Percentiles rank a stretch among this genome's conserved stretches.
Conservation (phyloP, 2,797 vertebrate genomes). For the Clarias platycephalus region DNA sequence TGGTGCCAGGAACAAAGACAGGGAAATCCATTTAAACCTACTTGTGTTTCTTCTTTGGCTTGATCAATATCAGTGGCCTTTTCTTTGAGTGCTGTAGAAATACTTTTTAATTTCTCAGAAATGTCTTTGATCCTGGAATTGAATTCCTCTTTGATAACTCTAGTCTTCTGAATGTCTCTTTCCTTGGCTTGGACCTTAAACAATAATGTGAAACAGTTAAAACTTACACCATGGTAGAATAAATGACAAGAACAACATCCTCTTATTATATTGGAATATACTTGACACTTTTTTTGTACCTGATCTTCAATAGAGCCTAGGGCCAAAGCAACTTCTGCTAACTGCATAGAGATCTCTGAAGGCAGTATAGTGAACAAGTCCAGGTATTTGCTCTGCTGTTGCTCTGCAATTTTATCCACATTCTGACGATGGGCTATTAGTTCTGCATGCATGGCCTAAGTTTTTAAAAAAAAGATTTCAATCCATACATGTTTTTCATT, state of each 20-base stretch:
- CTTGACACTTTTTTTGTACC: conserved; percentile 68
- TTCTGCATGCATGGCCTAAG: conserved; percentile 75
- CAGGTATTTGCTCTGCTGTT: conserved; percentile 93
- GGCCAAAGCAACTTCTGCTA: conserved; percentile 88
- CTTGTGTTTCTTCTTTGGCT: conserved; percentile 89
- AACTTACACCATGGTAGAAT: conserved; percentile 2
- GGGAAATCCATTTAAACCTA: conserved; percentile 64
- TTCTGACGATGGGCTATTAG: conserved; percentile 78
- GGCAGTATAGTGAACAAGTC: conserved; percentile 87
- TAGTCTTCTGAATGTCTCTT: conserved; percentile 86
- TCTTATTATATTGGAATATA: not conserved
- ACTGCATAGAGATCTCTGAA: conserved; percentile 91
- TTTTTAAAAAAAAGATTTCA: conserved; percentile 59
- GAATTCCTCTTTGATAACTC: conserved; percentile 85
- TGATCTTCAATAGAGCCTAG: conserved; percentile 89
- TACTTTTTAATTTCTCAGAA: conserved; percentile 81
- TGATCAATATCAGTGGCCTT: conserved; percentile 83
- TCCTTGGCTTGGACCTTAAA: conserved; percentile 88
- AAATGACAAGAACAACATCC: not conserved
- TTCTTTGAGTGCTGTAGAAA: conserved; percentile 83
- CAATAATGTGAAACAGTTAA: not conserved
- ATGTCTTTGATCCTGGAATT: conserved; percentile 82
- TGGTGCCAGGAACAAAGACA: conserved; percentile 40
- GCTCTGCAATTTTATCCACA: conserved; percentile 87
- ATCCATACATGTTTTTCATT: conserved; percentile 59